These are phyloP conservation scores for Lates calcarifer DNA, from an alignment of 2,113 vertebrate genomes.

Conservation along the genomic window DNA sequence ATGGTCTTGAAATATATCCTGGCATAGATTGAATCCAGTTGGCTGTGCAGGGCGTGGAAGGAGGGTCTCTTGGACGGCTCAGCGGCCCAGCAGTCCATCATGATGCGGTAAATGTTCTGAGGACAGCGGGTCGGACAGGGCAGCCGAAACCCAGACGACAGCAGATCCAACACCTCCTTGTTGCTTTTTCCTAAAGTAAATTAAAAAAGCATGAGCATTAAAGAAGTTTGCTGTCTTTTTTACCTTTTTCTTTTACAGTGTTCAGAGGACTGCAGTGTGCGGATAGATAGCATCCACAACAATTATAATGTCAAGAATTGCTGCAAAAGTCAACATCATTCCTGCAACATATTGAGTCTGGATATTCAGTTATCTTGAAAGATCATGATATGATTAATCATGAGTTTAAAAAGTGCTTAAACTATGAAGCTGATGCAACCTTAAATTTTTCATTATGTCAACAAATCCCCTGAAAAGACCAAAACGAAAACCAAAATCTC, in stretches of 20 bases:
- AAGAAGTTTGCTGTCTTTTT: not conserved
- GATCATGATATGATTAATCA: no score
- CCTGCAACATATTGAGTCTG: not conserved
- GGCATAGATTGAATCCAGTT: slow-evolving; percentile 85
- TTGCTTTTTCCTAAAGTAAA: slow-evolving; percentile 89
- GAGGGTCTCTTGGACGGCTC: slow-evolving; percentile 88
- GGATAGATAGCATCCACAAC: not conserved
- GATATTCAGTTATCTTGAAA: not conserved
- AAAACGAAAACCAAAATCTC: no score
- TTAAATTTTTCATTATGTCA: no score
- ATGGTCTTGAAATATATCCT: slow-evolving; percentile 84
- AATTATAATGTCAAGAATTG: not conserved
- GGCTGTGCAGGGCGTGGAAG: slow-evolving; percentile 87
- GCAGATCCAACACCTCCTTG: slow-evolving; percentile 89
- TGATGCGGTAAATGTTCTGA: slow-evolving; percentile 88
- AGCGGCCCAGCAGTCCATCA: slow-evolving; percentile 91
- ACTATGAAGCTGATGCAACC: no score
- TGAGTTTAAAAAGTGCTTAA: no score
- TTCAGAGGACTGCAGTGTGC: not conserved
- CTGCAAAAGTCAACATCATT: not conserved
- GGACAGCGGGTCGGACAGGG: slow-evolving; percentile 87
- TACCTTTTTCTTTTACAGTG: not conserved
- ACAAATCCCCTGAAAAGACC: no score
- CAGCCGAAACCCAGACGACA: slow-evolving; percentile 88
- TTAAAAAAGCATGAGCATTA: not conserved